Evolutionary conservation across 2,888 invertebrate species (phyloP).

Genomic region (Dioctria linearis): DNA sequence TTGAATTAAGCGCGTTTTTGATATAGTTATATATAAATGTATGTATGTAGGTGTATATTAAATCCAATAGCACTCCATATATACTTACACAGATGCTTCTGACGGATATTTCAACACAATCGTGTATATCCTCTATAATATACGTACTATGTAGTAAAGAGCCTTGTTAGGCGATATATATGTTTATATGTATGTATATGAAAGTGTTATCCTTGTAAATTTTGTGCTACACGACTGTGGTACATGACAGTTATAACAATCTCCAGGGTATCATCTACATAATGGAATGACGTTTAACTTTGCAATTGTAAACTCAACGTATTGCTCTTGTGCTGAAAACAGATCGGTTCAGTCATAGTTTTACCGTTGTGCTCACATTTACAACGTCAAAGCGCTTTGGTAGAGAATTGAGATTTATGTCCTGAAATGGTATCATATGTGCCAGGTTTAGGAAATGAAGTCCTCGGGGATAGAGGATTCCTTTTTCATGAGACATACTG

Average conservation of each 20-base stretch:
- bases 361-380: conserved; percentile 23
- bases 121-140: background rate
- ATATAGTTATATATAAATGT: conserved; percentile 3
- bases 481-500: conserved; percentile 38
- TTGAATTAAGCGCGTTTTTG: conserved; percentile 20
- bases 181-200: conserved; percentile 13
- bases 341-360: conserved; percentile 37
- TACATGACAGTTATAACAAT: conserved; percentile 57
- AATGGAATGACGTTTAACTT: conserved; percentile 57
- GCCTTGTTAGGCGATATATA: background rate
- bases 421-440: conserved; percentile 35
- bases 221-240: conserved; percentile 49
- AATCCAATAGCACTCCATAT: background rate
- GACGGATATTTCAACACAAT: background rate
- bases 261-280: conserved; percentile 58
- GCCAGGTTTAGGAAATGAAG: conserved; percentile 49
- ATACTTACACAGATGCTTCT: background rate
- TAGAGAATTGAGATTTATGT: conserved; percentile 46
- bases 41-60: background rate
- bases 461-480: conserved; percentile 41
- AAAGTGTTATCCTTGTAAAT: conserved; percentile 53
- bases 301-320: conserved; percentile 52
- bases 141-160: no score
- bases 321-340: conserved; percentile 32
- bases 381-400: conserved; percentile 34